These are phyloP conservation scores for Griposia aprilina DNA, from an alignment of 2,888 invertebrate genomes.

Conservation along the genomic window DNA sequence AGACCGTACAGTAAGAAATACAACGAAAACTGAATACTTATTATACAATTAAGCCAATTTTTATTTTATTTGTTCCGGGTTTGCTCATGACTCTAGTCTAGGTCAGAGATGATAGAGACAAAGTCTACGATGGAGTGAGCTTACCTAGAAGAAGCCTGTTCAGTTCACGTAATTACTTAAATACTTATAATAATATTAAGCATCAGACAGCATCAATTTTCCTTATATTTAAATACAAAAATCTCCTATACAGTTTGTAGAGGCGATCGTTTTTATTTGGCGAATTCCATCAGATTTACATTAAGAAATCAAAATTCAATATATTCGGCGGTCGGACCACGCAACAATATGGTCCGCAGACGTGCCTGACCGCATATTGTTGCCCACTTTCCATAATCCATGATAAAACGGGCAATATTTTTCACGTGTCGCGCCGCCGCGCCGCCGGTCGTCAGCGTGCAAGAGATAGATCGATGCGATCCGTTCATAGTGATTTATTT, in stretches of 20 bases:
- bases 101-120: no score
- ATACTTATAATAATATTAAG: no score
- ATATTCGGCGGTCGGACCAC: constrained; percentile 8
- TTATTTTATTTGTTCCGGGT: no score
- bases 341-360: constrained; percentile 32
- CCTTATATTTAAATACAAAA: not conserved
- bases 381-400: constrained; percentile 67
- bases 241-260: not conserved
- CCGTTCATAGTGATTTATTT: constrained; percentile 78
- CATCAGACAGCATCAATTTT: not conserved
- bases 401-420: constrained; percentile 73
- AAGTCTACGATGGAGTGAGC: no score
- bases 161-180: no score
- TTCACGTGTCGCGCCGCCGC: constrained; percentile 60
- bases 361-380: constrained; percentile 54
- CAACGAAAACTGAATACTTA: no score
- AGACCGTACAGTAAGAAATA: no score
- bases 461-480: constrained; percentile 76
- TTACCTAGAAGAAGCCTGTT: no score
- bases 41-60: no score
- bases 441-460: constrained; percentile 52
- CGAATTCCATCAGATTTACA: constrained; percentile 15
- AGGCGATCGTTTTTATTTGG: not conserved
- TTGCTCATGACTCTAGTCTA: no score
- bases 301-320: constrained; percentile 44